phyloP scores from a whole-genome alignment of 2,113 vertebrate species.

The Chascanopsetta lugubris region DNA sequence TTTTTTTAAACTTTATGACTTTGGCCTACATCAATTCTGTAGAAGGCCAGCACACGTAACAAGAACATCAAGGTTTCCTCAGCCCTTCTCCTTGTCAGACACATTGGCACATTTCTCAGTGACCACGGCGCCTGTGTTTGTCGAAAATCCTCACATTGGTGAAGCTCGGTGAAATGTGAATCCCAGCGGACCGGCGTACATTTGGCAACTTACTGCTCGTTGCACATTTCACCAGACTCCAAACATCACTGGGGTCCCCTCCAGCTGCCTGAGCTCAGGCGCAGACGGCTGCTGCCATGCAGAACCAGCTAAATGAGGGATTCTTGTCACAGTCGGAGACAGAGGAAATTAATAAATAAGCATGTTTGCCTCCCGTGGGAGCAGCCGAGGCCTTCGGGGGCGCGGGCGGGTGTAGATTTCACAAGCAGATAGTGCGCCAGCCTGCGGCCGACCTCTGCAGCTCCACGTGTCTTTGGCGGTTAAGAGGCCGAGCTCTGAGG shows the following conservation, averaged over 20 bases:
- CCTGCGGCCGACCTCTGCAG: slow-evolving; percentile 31
- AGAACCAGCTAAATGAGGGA: slow-evolving; percentile 59
- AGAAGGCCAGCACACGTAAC: no score
- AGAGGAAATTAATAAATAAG: slow-evolving; percentile 62
- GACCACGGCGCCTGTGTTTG: slow-evolving; percentile 19
- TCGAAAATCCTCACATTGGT: slow-evolving; percentile 43
- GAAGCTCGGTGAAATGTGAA: slow-evolving; percentile 49
- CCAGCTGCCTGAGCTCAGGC: slow-evolving; percentile 42
- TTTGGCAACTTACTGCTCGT: slow-evolving; percentile 64
- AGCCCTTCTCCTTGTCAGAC: slow-evolving; percentile 20
- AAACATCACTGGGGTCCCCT: slow-evolving; percentile 51
- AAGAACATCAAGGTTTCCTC: neutral
- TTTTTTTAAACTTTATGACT: no score
- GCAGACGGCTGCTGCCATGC: slow-evolving; percentile 53
- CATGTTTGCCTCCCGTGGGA: slow-evolving; percentile 37
- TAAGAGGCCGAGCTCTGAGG: neutral
- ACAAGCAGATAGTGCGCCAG: neutral
- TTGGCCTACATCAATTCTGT: no score
- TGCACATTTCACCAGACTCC: slow-evolving; percentile 64
- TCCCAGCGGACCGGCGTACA: slow-evolving; percentile 51
- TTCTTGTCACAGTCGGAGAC: slow-evolving; percentile 54
- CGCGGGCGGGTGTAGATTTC: slow-evolving; percentile 25
- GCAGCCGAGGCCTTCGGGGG: slow-evolving; percentile 13
- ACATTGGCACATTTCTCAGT: slow-evolving; percentile 5
- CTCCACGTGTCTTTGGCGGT: neutral